Evolutionary conservation across 1,140 invertebrate genomes (phyloP), one percentile per base, ranked within the genome.

Genomic region (Zaprionus gabonicus): DNA sequence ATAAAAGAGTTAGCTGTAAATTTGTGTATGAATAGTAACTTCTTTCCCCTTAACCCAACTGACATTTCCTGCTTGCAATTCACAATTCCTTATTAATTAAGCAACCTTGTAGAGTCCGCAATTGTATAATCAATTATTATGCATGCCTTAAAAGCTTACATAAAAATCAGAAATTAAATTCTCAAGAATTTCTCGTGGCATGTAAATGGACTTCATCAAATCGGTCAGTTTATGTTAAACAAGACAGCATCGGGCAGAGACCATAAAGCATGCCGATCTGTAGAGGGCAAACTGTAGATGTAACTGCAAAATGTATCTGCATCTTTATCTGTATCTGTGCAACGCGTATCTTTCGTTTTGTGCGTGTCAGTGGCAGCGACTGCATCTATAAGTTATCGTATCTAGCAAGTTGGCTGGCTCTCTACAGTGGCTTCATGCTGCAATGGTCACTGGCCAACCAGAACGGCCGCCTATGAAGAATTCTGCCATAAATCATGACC

Each of bases 381-480:
- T 60, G 34, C 25, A 10, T 38, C 38, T 60, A 13, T n/a, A 20
- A 10, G 13, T 38, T 15, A 38, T 13, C 9, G 60, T 51, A 38
- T 59, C 53, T 76, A 72, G 55, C 25, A 49, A 17, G 28, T 12
- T 57, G 0, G 31, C 36, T 15, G 2, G 17, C 36, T 36, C 53
- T 59, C 9, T n/a, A 58, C 60, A 38, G 41, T 60, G 53, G 72
- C 75, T 91, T 91, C 87, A 91, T 91, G 86, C 56, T 87, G 78
- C 78, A 80, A 38, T 83, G 75, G 60, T 49, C 62, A 63, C 23
- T 71, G 68, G 70, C 69, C 84, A 91, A 91, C 80, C 86, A 91
- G 82, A 91, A 91, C 86, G 86, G 86, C 86, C 86, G 82, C 86
- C 87, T 91, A 91, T 78, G 86, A 87, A 91, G 86, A 91, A 91